These are phyloP conservation scores for Aurelia aurita DNA, from an alignment of 30 jellyfish, hydroid and myxozoan species.

Conservation along the genomic window DNA sequence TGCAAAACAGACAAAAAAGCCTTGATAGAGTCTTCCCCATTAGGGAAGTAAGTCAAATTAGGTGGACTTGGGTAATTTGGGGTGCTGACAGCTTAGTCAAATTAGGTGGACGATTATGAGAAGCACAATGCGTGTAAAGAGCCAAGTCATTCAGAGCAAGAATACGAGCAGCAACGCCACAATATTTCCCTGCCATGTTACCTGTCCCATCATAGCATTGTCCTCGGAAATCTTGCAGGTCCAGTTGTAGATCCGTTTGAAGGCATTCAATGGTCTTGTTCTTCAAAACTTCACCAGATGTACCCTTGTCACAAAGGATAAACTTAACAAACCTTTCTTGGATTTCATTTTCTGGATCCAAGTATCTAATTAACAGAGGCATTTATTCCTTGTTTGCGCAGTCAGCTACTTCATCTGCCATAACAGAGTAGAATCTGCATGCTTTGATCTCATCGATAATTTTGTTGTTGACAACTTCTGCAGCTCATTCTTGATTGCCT, in stretches of 20 bases:
- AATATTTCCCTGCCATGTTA: neutral
- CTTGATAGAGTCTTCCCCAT: too few relatives aligned
- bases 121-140: too few relatives aligned
- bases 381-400: neutral
- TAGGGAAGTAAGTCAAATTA: too few relatives aligned
- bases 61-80: too few relatives aligned
- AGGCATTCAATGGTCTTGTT: neutral
- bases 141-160: neutral
- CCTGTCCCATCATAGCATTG: neutral
- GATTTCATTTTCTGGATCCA: neutral
- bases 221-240: neutral
- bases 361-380: neutral
- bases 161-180: neutral
- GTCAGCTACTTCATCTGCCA: neutral
- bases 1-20: too few relatives aligned
- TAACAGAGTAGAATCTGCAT: neutral
- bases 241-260: neutral
- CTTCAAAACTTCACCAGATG: neutral
- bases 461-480: neutral
- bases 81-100: neutral
- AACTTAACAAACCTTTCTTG: neutral
- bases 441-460: neutral
- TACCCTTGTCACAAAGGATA: neutral
- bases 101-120: too few relatives aligned
- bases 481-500: neutral